Percentiles rank a stretch among this genome's conserved stretches.
phyloP scores from a whole-genome alignment of 1,140 invertebrate species.

The Eupristina koningsbergeri region DNA sequence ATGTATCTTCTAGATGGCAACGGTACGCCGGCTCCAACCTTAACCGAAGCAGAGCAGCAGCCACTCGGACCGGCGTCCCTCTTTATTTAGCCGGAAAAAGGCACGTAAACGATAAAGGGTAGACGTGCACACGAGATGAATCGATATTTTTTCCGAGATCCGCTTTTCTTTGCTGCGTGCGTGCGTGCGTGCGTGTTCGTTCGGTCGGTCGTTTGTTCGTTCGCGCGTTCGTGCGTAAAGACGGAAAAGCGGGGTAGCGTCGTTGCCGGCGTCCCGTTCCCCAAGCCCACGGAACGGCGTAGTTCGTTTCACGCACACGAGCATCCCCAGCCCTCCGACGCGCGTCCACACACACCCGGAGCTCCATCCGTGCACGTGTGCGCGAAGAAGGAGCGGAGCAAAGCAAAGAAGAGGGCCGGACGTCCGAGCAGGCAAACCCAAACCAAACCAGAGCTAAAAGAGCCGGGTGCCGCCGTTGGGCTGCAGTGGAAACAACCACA shows the following conservation, averaged over 20 bases:
- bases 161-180: neutral
- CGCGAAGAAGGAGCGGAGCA: constrained; percentile 29
- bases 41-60: neutral
- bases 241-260: neutral
- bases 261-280: neutral
- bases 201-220: neutral
- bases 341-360: neutral
- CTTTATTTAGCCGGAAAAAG: no score
- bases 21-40: neutral
- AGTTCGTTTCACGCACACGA: neutral
- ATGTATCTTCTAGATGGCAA: neutral
- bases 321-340: no score
- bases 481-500: neutral
- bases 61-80: no score
- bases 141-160: constrained; percentile 15
- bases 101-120: no score
- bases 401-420: neutral
- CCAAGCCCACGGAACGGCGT: neutral
- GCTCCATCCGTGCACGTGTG: neutral
- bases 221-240: neutral
- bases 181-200: neutral
- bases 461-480: neutral
- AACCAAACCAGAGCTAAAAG: constrained; percentile 1
- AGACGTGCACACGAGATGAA: neutral
- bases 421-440: neutral